A percentile compares a stretch with the other conserved stretches of the same genome.
Conservation (phyloP, 2,888 invertebrate genomes). For the Agriopis aurantiaria region DNA sequence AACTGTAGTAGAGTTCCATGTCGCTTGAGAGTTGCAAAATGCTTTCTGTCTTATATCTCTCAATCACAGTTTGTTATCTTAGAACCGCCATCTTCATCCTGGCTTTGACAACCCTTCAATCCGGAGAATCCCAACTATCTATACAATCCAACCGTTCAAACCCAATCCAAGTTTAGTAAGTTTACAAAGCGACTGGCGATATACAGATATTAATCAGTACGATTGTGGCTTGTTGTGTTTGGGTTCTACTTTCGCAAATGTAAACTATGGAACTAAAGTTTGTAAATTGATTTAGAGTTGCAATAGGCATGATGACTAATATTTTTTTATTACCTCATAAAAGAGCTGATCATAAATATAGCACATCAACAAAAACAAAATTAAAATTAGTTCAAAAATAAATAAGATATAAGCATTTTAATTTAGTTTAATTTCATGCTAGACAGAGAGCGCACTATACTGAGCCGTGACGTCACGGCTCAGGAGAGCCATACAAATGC, state of each 20-base stretch:
- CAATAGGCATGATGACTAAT: too few species aligned
- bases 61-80: slow-evolving; percentile 2
- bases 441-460: too few species aligned
- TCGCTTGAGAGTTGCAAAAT: neutral
- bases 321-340: too few species aligned
- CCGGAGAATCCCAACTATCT: slow-evolving; percentile 20
- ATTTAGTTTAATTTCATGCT: too few species aligned
- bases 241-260: neutral
- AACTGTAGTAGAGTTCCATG: neutral
- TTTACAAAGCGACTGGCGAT: slow-evolving; percentile 13
- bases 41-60: neutral
- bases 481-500: too few species aligned
- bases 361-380: too few species aligned
- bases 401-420: too few species aligned
- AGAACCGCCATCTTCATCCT: slow-evolving; percentile 2
- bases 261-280: neutral
- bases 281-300: neutral
- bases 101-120: slow-evolving; percentile 12
- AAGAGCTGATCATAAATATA: too few species aligned
- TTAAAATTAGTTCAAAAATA: too few species aligned
- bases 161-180: slow-evolving; percentile 18
- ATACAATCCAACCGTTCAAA: slow-evolving; percentile 14
- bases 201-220: slow-evolving; percentile 20
- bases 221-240: slow-evolving; percentile 19
- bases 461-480: too few species aligned